A percentile compares a stretch with the other conserved stretches of the same genome.
Conservation (phyloP, 2,113 vertebrate species). For the Pipra filicauda region DNA sequence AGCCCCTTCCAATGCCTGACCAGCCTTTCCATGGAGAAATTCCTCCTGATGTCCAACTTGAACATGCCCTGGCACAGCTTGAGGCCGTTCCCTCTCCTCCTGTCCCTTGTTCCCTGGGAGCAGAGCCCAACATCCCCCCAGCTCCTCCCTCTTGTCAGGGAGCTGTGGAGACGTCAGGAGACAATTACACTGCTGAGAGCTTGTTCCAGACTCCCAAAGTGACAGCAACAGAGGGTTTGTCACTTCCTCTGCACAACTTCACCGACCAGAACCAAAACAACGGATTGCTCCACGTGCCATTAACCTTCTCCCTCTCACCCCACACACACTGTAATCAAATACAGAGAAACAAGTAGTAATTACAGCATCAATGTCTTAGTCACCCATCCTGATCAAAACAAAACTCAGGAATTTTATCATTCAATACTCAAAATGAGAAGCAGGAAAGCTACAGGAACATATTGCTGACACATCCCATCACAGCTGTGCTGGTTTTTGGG, state of each 20-base stretch:
- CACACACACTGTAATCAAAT: background rate
- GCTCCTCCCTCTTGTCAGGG: background rate
- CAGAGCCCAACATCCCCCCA: rapidly evolving
- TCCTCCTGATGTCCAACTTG: rapidly evolving
- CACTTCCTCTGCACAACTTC: constrained; percentile 3
- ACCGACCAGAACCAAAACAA: background rate
- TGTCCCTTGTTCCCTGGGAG: background rate
- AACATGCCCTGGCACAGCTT: background rate
- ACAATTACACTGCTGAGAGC: background rate
- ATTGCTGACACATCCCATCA: rapidly evolving
- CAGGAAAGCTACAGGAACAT: background rate
- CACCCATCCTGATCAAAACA: background rate
- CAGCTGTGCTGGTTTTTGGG: background rate
- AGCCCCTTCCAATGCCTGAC: rapidly evolving
- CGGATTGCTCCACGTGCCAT: constrained; percentile 9
- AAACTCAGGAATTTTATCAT: background rate
- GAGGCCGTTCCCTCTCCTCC: background rate
- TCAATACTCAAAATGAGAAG: background rate
- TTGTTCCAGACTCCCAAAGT: background rate
- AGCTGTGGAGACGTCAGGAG: background rate
- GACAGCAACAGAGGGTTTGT: background rate
- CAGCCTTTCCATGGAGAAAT: background rate
- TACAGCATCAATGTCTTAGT: background rate
- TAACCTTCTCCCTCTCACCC: background rate
- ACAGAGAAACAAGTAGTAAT: background rate